Base-by-base conservation (phyloP, 2,888 invertebrate genomes). In the Endotricha flammealis region DNA sequence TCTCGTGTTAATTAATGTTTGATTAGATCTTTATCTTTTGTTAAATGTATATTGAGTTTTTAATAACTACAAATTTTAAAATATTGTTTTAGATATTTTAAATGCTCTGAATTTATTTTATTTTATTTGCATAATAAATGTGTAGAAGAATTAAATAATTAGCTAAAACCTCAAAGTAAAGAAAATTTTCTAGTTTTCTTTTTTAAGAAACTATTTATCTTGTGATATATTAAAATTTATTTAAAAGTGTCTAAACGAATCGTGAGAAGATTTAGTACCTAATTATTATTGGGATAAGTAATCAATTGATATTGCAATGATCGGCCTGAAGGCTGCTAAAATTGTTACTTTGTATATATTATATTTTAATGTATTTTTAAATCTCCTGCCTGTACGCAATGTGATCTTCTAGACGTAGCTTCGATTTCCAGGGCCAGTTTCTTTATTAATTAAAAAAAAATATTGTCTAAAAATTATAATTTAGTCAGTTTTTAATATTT, bases 331-430 rank as follows among this genome's bases (percentile, higher is more conserved):
- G 29, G 29, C 30, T 25, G 29, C 30, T 25, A 36, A 22, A 30
- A 9, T 9, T 13, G 10, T 29, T 23, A 38, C 11, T 33, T 9
- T 20, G 27, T 42, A 41, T 35, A 39, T 41, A 44, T 40, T 36
- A 42, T 36, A 42, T 50, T 42, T 41, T 34, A 35, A 38, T 28
- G 47, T 54, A 54, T 53, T 50, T 38, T 53, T 68, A 71, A 64
- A 60, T 63, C 53, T 67, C 60, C 63, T 69, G 74, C 69, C 68
- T 78, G 67, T 72, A 70, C 57, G 69, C 77, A 75, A 70, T 82
- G 82, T 83, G 80, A 82, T 83, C 79, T 81, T 79, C 66, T 81
- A 83, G 76, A 49, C 46, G 50, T 68, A 70, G 63, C 56, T 57
- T 57, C 44, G 57, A 50, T 52, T 55, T 57, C 57, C 47, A 53